Evolutionary conservation across 1,140 invertebrate species (phyloP).

Genomic region (Drosophila repletoides): DNA sequence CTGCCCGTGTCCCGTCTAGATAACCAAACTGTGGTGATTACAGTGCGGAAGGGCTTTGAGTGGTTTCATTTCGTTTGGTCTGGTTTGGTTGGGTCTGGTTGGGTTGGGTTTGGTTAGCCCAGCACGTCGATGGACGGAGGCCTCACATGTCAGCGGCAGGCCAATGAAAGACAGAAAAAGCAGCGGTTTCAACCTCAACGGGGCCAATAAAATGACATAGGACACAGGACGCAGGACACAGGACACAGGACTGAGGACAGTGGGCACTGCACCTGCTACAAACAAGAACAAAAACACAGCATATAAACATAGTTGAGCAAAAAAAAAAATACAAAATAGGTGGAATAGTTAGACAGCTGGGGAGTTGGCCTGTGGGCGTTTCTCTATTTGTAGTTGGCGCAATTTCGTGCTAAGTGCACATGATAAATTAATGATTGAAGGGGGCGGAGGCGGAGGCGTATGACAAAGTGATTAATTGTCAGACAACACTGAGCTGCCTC

Average conservation of each 20-base stretch:
- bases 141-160: conserved; percentile 40
- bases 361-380: background rate
- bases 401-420: conserved; percentile 72
- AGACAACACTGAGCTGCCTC: conserved; percentile 10
- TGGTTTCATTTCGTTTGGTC: conserved; percentile 16
- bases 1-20: conserved; percentile 11
- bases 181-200: conserved; percentile 24
- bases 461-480: conserved; percentile 74
- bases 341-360: background rate
- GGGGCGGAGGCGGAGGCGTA: conserved; percentile 8
- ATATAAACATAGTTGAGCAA: background rate
- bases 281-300: conserved; percentile 3
- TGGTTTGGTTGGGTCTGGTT: too few species aligned
- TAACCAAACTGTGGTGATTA: conserved; percentile 42
- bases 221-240: too few species aligned
- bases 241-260: too few species aligned
- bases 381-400: conserved; percentile 44
- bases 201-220: conserved; percentile 20
- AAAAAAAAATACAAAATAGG: too few species aligned
- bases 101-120: conserved; percentile 20
- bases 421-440: conserved; percentile 72
- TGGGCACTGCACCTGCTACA: conserved; percentile 48
- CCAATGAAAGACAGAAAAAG: conserved; percentile 48
- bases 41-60: conserved; percentile 14
- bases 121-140: conserved; percentile 5